These are phyloP conservation scores for Anguilla pacifica DNA, from an alignment of 2,797 vertebrate genomes.

Conservation along the genomic window DNA sequence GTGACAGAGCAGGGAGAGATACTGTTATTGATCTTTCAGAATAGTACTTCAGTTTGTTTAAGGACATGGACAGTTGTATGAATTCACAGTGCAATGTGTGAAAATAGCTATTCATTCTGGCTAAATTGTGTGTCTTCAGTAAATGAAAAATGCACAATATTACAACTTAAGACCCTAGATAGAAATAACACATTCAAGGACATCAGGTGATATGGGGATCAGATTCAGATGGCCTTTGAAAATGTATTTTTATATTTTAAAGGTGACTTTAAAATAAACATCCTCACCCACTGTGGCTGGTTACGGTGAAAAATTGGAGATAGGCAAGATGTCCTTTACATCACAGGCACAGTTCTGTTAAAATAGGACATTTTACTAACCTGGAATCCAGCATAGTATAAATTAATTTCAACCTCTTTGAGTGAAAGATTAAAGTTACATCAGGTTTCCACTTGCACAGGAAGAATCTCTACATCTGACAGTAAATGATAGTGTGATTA, in stretches of 20 bases:
- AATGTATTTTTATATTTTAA: not conserved
- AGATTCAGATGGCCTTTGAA: conserved; percentile 21
- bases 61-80: not conserved
- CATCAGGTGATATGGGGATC: conserved; percentile 53
- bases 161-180: not conserved
- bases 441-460: conserved; percentile 26
- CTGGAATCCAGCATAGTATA: not conserved
- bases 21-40: not conserved
- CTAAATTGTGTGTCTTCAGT: conserved; percentile 51
- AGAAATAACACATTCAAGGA: conserved; percentile 50
- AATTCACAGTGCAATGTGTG: conserved; percentile 22
- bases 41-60: not conserved
- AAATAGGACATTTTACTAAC: conserved; percentile 17
- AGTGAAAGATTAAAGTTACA: conserved; percentile 18
- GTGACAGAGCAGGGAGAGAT: not conserved
- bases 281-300: not conserved
- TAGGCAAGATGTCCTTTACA: not conserved
- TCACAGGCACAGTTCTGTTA: not conserved
- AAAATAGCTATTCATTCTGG: conserved; percentile 51
- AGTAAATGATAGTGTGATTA: conserved; percentile 12
- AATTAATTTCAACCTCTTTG: not conserved
- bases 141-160: conserved; percentile 39
- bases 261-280: not conserved
- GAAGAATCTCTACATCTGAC: conserved; percentile 15
- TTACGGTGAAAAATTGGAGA: not conserved